phyloP scores from a whole-genome alignment of 2,113 vertebrate genomes.

The Dasyornis broadbenti region DNA sequence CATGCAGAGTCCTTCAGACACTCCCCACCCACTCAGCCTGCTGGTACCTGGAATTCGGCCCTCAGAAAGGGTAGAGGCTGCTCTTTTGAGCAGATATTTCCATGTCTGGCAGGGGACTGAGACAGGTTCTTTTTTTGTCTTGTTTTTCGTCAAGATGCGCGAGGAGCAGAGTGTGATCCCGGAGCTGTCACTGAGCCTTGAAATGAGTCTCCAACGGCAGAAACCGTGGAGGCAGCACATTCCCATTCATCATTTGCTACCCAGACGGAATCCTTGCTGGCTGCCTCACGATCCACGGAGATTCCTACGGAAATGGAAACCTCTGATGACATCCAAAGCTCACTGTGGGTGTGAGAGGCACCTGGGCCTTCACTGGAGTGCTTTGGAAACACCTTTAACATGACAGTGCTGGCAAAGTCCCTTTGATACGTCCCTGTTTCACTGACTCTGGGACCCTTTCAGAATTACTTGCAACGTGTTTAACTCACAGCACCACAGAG shows the following conservation, averaged over 20 bases:
- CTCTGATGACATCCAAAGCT: neutral
- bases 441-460: neutral
- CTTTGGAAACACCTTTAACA: neutral
- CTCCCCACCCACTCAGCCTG: neutral
- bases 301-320: conserved; percentile 1
- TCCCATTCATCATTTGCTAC: conserved; percentile 22
- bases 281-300: neutral
- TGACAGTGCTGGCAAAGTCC: neutral
- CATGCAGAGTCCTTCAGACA: neutral
- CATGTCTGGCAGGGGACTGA: neutral
- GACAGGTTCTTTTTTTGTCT: neutral
- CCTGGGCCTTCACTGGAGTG: neutral
- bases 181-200: neutral
- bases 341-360: neutral
- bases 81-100: neutral
- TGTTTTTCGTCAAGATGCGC: neutral
- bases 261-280: neutral
- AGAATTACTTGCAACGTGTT: neutral
- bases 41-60: neutral
- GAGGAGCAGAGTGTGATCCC: neutral
- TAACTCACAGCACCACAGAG: neutral
- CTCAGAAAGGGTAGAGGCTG: neutral
- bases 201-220: neutral
- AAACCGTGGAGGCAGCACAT: neutral
- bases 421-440: neutral